Percentiles rank a stretch among this genome's conserved stretches.
Conservation (phyloP, 1,140 invertebrate genomes). For the Caerostris darwini region DNA sequence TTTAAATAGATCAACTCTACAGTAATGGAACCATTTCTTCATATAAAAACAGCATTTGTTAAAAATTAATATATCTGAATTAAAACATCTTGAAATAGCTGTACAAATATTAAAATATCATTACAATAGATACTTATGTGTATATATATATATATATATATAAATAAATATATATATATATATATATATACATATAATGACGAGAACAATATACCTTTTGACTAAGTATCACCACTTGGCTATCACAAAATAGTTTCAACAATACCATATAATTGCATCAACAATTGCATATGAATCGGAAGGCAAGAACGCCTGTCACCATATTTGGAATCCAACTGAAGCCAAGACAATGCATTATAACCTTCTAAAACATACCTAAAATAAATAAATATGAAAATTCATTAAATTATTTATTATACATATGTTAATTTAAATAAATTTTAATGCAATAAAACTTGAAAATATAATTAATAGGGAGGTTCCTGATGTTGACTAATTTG, state of each 20-base stretch:
- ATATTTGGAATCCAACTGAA: conserved; percentile 95
- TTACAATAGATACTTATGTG: conserved; percentile 44
- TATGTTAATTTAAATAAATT: no score
- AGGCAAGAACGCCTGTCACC: conserved; percentile 98
- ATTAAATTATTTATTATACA: neutral
- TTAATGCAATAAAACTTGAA: neutral
- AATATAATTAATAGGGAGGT: neutral
- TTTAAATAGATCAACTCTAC: conserved; percentile 25
- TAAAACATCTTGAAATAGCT: conserved; percentile 54
- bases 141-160: neutral
- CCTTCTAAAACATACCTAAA: conserved; percentile 97
- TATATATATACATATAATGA: conserved; percentile 36
- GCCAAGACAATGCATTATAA: conserved; percentile 99
- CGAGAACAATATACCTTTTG: conserved; percentile 40
- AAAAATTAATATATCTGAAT: conserved; percentile 59
- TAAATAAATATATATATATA: neutral
- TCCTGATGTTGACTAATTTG: neutral
- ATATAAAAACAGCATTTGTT: conserved; percentile 44
- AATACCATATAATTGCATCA: conserved; percentile 97
- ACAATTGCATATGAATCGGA: conserved; percentile 97
- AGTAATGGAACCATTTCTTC: conserved; percentile 24
- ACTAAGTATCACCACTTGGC: conserved; percentile 72
- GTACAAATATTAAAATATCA: conserved; percentile 66
- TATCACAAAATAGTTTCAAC: conserved; percentile 92
- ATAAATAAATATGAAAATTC: conserved; percentile 22